A percentile compares a stretch with the other conserved stretches of the same genome.
These are phyloP conservation scores for Hyalella azteca DNA, from an alignment of 2,888 invertebrate genomes.

Conservation along the genomic window DNA sequence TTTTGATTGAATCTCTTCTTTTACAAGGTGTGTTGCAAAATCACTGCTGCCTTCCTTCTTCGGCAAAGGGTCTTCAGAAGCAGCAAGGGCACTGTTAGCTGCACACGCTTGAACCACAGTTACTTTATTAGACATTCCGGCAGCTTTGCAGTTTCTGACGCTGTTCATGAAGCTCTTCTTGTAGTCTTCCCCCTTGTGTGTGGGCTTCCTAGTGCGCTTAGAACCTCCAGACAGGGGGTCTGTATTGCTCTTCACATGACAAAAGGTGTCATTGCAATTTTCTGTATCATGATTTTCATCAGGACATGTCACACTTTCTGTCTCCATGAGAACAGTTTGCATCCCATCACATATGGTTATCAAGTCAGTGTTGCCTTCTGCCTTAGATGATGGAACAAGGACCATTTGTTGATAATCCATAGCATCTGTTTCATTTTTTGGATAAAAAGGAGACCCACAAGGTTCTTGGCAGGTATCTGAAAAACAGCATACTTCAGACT, in stretches of 20 bases:
- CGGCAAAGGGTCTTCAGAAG: neutral
- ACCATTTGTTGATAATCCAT: neutral
- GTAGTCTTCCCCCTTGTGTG: constrained; percentile 34
- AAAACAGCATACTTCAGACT: neutral
- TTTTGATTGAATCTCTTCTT: neutral
- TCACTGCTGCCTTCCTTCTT: neutral
- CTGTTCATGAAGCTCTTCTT: neutral
- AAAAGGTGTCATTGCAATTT: too few species aligned
- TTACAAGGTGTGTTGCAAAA: neutral
- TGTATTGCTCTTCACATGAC: too few species aligned
- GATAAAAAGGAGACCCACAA: neutral
- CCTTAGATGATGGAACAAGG: neutral
- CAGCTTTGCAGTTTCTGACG: neutral
- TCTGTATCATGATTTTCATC: too few species aligned
- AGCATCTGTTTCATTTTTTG: neutral
- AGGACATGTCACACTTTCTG: too few species aligned
- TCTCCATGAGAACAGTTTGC: too few species aligned
- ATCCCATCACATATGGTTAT: neutral
- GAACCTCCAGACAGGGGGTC: neutral
- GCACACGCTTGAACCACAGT: too few species aligned
- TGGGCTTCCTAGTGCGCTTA: constrained; percentile 14
- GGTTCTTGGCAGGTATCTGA: neutral
- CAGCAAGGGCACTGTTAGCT: too few species aligned
- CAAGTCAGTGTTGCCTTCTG: neutral
- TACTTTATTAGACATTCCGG: neutral